Percentiles rank a stretch among this genome's conserved stretches.
Conservation (phyloP, 2,888 invertebrate species). For the Autographa gamma region DNA sequence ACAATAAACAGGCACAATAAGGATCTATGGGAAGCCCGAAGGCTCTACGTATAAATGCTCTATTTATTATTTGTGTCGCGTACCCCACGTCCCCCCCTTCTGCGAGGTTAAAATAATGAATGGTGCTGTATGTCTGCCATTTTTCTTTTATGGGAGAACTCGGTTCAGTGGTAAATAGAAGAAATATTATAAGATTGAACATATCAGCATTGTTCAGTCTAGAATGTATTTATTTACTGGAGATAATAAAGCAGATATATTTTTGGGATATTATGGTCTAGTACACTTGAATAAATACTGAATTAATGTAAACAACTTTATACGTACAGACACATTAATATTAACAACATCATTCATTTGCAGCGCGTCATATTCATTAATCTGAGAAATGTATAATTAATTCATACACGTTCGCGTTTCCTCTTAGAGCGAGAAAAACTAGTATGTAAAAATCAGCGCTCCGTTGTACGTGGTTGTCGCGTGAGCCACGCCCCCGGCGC, state of each 20-base stretch:
- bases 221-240: neutral
- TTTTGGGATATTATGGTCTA: neutral
- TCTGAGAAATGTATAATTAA: conserved; percentile 37
- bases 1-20: conserved; percentile 29
- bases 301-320: neutral
- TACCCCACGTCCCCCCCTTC: conserved; percentile 66
- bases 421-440: conserved; percentile 25
- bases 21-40: conserved; percentile 34
- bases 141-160: conserved; percentile 48
- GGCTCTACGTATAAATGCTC: conserved; percentile 37
- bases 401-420: conserved; percentile 24
- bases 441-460: conserved; percentile 54
- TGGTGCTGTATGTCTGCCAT: conserved; percentile 44
- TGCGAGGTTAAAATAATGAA: conserved; percentile 67
- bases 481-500: conserved; percentile 73
- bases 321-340: neutral
- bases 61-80: conserved; percentile 67
- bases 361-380: conserved; percentile 17
- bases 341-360: conserved; percentile 14
- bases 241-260: neutral
- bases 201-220: neutral
- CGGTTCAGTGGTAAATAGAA: conserved; percentile 6
- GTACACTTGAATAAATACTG: neutral
- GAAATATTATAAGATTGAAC: neutral
- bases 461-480: conserved; percentile 64